These are phyloP conservation scores for Lordiphosa andalusiaca DNA, from an alignment of 2,888 invertebrate genomes.

Conservation along the genomic window DNA sequence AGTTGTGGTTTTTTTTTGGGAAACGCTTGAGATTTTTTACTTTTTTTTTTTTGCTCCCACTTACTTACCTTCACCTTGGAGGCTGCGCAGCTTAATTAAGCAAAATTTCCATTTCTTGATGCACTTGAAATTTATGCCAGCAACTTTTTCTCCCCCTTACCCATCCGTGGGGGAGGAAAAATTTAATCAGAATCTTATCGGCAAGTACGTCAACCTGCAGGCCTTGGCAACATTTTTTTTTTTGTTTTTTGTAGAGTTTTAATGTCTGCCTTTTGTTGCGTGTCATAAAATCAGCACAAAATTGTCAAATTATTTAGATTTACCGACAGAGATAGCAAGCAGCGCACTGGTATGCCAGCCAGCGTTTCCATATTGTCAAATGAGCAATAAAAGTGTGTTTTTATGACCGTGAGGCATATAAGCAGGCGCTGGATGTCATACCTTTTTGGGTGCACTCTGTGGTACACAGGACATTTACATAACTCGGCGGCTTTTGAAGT, in stretches of 20 bases:
- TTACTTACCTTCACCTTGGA: not conserved
- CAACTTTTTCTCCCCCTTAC: not conserved
- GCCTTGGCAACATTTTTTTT: not conserved
- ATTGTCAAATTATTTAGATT: constrained; percentile 76
- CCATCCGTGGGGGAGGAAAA: constrained; percentile 3
- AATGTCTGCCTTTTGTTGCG: constrained; percentile 60
- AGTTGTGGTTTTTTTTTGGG: constrained; percentile 2
- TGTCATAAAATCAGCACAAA: constrained; percentile 73
- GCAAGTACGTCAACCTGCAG: constrained; percentile 14
- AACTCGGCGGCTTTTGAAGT: constrained; percentile 33
- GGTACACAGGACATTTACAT: constrained; percentile 38
- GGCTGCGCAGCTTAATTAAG: constrained; percentile 37
- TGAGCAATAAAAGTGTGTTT: constrained; percentile 70
- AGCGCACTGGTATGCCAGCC: not conserved
- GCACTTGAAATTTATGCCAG: constrained; percentile 17
- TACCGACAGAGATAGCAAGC: constrained; percentile 47
- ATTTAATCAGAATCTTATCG: constrained; percentile 55
- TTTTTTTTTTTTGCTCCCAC: not conserved
- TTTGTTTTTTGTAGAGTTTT: constrained; percentile 26
- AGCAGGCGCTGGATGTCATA: constrained; percentile 18
- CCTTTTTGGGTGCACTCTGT: constrained; percentile 9
- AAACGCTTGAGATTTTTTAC: not conserved
- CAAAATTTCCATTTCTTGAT: constrained; percentile 22
- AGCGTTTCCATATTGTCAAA: constrained; percentile 68
- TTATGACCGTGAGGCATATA: constrained; percentile 54